These are phyloP conservation scores for Plagodis pulveraria DNA, from an alignment of 2,888 invertebrate species.

Conservation along the genomic window DNA sequence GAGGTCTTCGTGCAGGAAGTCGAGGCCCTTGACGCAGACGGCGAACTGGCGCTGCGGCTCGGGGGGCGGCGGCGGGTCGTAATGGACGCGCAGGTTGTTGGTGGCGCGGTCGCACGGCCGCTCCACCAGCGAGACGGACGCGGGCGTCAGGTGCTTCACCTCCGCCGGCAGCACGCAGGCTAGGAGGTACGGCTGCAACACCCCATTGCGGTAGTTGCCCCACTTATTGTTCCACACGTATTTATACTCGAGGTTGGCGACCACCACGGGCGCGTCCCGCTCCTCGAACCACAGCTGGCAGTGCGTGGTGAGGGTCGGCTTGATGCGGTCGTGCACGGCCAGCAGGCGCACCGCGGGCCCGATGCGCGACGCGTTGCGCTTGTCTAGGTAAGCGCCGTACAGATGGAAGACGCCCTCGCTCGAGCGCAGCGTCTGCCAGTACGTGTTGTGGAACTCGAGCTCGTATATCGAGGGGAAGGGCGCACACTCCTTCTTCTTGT, in stretches of 20 bases:
- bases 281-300: conserved; percentile 97
- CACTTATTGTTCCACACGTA: conserved; percentile 97
- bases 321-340: conserved; percentile 95
- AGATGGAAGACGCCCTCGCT: conserved; percentile 95
- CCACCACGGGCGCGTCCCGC: conserved; percentile 91
- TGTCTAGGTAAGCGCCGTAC: conserved; percentile 95
- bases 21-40: conserved; percentile 97
- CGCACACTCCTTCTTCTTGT: conserved; percentile 90
- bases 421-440: conserved; percentile 95
- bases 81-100: conserved; percentile 93
- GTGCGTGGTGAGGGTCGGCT: conserved; percentile 92
- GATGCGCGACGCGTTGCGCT: conserved; percentile 89
- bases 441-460: conserved; percentile 96
- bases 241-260: conserved; percentile 94
- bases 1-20: conserved; percentile 96
- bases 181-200: conserved; percentile 95
- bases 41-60: conserved; percentile 91
- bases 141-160: conserved; percentile 89
- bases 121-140: conserved; percentile 94
- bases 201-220: conserved; percentile 96
- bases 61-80: conserved; percentile 86
- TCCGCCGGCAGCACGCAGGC: conserved; percentile 94
- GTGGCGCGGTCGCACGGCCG: conserved; percentile 93
- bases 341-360: conserved; percentile 94
- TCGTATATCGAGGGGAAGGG: conserved; percentile 95